Evolutionary conservation across 2,797 vertebrate species (phyloP).

Genomic region (Limosa lapponica): DNA sequence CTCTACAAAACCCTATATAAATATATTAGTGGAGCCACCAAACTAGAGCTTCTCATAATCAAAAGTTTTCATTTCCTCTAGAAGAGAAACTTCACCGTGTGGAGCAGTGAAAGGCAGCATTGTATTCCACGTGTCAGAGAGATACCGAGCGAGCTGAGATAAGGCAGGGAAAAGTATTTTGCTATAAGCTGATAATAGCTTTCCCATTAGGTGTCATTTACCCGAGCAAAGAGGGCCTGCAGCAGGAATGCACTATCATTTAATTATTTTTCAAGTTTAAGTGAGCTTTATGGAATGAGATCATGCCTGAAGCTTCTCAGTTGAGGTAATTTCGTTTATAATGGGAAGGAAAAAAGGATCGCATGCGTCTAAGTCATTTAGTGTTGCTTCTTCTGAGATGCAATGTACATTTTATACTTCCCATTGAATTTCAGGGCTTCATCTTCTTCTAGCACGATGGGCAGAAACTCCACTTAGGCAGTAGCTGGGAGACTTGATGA

Average conservation of each 20-base stretch:
- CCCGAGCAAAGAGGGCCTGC: neutral
- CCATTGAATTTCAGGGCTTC: constrained; percentile 7
- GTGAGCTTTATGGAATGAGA: constrained; percentile 37
- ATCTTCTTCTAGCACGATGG: neutral
- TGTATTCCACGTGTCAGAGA: neutral
- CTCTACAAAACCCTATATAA: neutral
- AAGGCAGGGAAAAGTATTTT: neutral
- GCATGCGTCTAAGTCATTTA: neutral
- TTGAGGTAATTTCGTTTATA: constrained; percentile 19
- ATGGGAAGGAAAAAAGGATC: neutral
- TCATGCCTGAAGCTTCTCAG: neutral
- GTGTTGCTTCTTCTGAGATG: neutral
- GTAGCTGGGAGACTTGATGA: neutral
- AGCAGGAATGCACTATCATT: constrained; percentile 23
- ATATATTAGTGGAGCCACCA: neutral
- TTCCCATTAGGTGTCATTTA: constrained; percentile 24
- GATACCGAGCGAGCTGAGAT: neutral
- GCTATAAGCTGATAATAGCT: constrained; percentile 3
- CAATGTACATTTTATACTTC: constrained; percentile 5
- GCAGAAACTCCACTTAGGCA: neutral
- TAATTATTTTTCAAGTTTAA: constrained; percentile 59
- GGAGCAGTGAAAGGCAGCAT: neutral
- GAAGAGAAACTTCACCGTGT: neutral
- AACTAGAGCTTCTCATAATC: neutral
- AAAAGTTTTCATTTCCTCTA: neutral